Conservation (phyloP, 2,113 vertebrate genomes). For the Ibidorhyncha struthersii region DNA sequence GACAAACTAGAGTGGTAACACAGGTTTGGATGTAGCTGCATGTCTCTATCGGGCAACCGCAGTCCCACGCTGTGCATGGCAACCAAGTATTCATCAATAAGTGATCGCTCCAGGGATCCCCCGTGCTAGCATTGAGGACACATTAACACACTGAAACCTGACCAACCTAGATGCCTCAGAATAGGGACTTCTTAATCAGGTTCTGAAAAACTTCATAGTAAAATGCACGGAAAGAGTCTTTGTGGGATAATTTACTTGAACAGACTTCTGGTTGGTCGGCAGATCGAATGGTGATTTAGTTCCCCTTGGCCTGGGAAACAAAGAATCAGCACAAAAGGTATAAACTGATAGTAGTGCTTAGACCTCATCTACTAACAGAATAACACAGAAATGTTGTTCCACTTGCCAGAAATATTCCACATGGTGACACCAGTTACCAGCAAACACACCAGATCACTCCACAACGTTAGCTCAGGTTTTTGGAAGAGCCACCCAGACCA, state of each 20-base stretch:
- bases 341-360: neutral
- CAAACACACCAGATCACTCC: neutral
- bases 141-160: neutral
- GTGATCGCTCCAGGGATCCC: neutral
- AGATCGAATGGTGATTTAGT: neutral
- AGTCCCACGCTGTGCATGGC: neutral
- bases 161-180: neutral
- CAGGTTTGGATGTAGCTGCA: neutral
- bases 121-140: neutral
- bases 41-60: neutral
- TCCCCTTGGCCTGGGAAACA: neutral
- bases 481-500: neutral
- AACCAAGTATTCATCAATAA: neutral
- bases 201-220: neutral
- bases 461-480: neutral
- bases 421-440: neutral
- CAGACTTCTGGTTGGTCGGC: neutral
- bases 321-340: conserved; percentile 16
- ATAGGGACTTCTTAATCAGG: neutral
- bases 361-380: neutral
- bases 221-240: neutral
- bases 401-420: neutral
- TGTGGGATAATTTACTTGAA: neutral
- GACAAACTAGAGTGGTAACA: neutral
- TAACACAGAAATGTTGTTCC: neutral